Evolutionary conservation across 2,888 invertebrate genomes (phyloP), one percentile per base, ranked within the genome.

Genomic region (Prenolepis imparis): DNA sequence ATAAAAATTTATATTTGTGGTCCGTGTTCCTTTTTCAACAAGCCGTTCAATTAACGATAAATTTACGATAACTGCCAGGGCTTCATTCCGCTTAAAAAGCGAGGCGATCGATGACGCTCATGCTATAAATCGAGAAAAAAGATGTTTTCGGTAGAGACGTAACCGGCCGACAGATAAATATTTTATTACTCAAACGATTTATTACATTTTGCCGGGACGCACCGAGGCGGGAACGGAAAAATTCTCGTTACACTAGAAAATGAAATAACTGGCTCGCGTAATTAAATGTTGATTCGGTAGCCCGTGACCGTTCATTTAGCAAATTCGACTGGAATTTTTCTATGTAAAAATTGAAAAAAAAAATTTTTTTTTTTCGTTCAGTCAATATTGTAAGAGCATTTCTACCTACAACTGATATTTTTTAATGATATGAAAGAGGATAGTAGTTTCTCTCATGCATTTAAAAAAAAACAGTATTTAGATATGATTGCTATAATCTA

Each of bases 161-260:
- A 80, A 80, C 59, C 32, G 73, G 73, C 32, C 57, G 41, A 36
- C 73, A 59, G 39, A 80, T 80, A 80, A 80, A 80, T 80, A 80
- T 80, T 80, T 80, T 73, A 80, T 73, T 80, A 80, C 78, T 80
- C 74, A 59, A 80, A 80, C 78, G 73, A 80, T 80, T 80, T 80
- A 80, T 80, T 80, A 78, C 78, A 80, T 80, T 80, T 80, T 52
- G 36, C 44, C 41, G 44, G 44, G 36, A 8, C 32, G 74, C 74
- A 73, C 59, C 32, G 78, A 80, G 73, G 59, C 44, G 59, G 78
- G 59, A 73, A 59, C 78, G 32, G 78, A 80, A 80, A 80, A 80
- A 80, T 80, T 80, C 78, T 80, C 78, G 78, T 72, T 80, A 80
- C 78, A 68, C 57, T 24, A 44, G 59, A 59, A 59, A 73, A 80